These are phyloP conservation scores for Philereme vetulata DNA, from an alignment of 2,888 invertebrate genomes.

Conservation along the genomic window DNA sequence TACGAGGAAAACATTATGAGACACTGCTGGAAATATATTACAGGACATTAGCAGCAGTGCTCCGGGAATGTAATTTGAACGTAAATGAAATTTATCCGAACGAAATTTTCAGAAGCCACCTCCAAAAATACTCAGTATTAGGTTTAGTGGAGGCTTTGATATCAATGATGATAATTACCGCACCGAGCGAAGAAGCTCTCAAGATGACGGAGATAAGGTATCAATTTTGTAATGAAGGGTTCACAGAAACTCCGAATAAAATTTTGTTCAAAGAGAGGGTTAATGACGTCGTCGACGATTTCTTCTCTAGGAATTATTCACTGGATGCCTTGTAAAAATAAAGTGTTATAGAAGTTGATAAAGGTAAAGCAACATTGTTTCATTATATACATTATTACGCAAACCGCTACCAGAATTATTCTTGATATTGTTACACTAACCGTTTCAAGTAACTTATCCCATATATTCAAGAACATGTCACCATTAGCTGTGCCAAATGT, in stretches of 20 bases:
- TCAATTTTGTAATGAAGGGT: slow-evolving; percentile 47
- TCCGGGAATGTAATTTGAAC: slow-evolving; percentile 61
- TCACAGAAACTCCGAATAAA: slow-evolving; percentile 48
- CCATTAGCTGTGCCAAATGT: slow-evolving; percentile 27
- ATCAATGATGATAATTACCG: slow-evolving; percentile 73
- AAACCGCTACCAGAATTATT: background rate
- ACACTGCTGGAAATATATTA: slow-evolving; percentile 61
- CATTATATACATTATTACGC: background rate
- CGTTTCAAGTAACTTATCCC: slow-evolving; percentile 18
- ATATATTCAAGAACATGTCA: slow-evolving; percentile 25
- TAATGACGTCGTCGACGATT: slow-evolving; percentile 63
- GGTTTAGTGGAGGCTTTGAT: slow-evolving; percentile 69
- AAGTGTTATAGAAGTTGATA: slow-evolving; percentile 20
- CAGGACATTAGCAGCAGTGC: slow-evolving; percentile 60
- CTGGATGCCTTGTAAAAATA: slow-evolving; percentile 52
- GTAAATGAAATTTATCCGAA: slow-evolving; percentile 58
- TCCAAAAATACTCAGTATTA: slow-evolving; percentile 61
- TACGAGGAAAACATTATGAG: slow-evolving; percentile 57
- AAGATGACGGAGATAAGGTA: slow-evolving; percentile 67
- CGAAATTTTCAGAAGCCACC: slow-evolving; percentile 56
- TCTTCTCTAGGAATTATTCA: slow-evolving; percentile 60
- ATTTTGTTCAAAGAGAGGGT: slow-evolving; percentile 59
- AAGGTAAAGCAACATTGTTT: background rate
- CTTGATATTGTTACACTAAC: background rate
- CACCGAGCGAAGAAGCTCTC: slow-evolving; percentile 59